Evolutionary conservation across 2,888 invertebrate genomes (phyloP), one percentile per base, ranked within the genome.

Genomic region (Himalopsyche kuldschensis): DNA sequence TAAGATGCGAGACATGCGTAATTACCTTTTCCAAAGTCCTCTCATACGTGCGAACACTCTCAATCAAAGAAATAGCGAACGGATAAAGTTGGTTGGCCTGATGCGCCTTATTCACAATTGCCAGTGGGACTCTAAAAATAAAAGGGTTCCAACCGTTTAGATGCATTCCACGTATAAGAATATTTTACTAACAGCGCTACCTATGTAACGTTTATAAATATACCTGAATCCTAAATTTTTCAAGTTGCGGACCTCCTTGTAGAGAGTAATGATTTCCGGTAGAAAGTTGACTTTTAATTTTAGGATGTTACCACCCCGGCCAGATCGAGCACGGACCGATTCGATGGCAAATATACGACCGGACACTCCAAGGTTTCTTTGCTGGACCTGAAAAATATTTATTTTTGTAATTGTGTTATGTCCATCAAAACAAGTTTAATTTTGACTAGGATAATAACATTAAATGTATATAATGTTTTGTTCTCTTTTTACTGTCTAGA

Each of bases 21-120:
- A 27, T 90, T 93, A 99, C 97, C 95, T 98, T 99, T 90, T 99
- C 98, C 89, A 99, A 92, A 5, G 99, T 98, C 89, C 98, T 95
- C 89, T 99, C 98, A 89, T 99, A 99, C 6, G 99, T 98, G 87
- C 98, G 94, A 47, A 99, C 97, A 89, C 98, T 98, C 91, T 99
- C 99, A 88, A 99, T 98, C 86, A 99, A 93, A 0, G 99, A 99
- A 88, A 99, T 99, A 24, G 99, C 99, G 91, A 97, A 99, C 0
- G 99, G 99, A 90, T 99, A 99, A 17, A 99, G 94, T 89, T 98
- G 98, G 90, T 99, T 99, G 0, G 99, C 99, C 90, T 98, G 98
- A 90, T 99, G 99, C 4, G 99, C 99, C 90, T 99, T 99, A 91
- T 99, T 99, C 41, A 99, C 98, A 87, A 99, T 99, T 0, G 98